Conservation (phyloP, 2,797 vertebrate genomes). For the Pyrocephalus nanus region DNA sequence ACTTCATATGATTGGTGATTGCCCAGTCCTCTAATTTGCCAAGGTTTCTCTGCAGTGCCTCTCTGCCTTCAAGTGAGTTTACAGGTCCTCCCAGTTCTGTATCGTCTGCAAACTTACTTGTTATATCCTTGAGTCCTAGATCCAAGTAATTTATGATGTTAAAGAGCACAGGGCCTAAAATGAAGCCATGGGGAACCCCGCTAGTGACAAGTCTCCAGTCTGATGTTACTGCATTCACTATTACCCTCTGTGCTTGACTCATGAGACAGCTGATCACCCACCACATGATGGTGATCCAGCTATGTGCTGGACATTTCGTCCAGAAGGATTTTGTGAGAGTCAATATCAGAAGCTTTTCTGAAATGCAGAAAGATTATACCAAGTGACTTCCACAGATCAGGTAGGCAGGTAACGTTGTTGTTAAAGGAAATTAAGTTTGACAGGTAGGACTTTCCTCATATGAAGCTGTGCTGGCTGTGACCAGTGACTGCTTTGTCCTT, state of each 20-base stretch:
- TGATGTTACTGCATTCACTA: neutral
- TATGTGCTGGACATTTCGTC: neutral
- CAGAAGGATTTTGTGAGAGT: neutral
- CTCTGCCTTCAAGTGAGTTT: neutral
- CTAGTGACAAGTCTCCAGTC: no score
- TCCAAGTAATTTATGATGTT: no score
- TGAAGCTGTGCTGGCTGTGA: neutral
- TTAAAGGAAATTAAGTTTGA: neutral
- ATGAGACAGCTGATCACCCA: neutral
- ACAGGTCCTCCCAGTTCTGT: neutral
- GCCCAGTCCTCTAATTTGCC: neutral
- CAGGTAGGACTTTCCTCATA: neutral
- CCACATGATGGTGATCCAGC: neutral
- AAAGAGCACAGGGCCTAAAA: neutral
- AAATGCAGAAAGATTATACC: neutral
- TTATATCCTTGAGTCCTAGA: neutral
- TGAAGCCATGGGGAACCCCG: neutral
- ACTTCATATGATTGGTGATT: neutral
- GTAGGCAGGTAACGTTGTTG: neutral
- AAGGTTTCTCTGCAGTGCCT: neutral
- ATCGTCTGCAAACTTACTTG: neutral
- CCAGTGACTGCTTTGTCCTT: neutral
- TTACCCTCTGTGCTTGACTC: accelerated
- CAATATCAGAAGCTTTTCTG: neutral
- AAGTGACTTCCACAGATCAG: neutral